Evolutionary conservation across 2,113 vertebrate species (phyloP), one percentile per base, ranked within the genome.

Genomic region (Bambusicola thoracicus): DNA sequence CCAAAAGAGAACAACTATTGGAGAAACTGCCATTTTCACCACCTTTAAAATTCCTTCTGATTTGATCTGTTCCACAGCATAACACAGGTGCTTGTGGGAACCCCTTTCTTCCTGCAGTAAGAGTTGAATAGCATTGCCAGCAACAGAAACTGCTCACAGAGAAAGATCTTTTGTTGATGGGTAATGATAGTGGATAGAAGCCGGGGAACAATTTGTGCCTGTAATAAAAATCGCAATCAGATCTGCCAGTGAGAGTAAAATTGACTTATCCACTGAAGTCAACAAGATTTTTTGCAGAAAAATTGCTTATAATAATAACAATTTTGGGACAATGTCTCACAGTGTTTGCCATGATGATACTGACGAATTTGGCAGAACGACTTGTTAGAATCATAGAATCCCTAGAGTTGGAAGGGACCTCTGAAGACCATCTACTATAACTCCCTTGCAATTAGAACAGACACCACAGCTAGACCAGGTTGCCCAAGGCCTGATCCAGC

Each of bases 241-340:
- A 44, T 92, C 36, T 92, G 74, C 53, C 68, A 72, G 62, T 13
- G 30, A 94, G 62, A 76, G 66, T 56, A 86, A 86, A 88, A 84
- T 75, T 84, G 80, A 56, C 69, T 90, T 83, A 65, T 38, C 17
- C 40, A 6, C 36, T 90, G 53, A 89, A 91, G 48, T 87, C 81
- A 95, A 80, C 19, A 61, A 69, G 77, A 29, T 10, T 58, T 90
- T 88, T 62, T 90, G 4, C 70, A 74, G 70, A 85, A 55, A 92
- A 89, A 53, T 81, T 92, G 30, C 66, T 93, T 11, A 34, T n/a
- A 70, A 73, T 58, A 78, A 68, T 48, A 78, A 43, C 53, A 89
- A 58, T 10, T 8, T 36, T 63, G 51, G 73, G 61, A 77, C 32
- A 74, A 62, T 38, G 12, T 16, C 67, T 92, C 44, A 61, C 27